Conservation (phyloP, 2,888 invertebrate genomes). For the Andrena fulva region DNA sequence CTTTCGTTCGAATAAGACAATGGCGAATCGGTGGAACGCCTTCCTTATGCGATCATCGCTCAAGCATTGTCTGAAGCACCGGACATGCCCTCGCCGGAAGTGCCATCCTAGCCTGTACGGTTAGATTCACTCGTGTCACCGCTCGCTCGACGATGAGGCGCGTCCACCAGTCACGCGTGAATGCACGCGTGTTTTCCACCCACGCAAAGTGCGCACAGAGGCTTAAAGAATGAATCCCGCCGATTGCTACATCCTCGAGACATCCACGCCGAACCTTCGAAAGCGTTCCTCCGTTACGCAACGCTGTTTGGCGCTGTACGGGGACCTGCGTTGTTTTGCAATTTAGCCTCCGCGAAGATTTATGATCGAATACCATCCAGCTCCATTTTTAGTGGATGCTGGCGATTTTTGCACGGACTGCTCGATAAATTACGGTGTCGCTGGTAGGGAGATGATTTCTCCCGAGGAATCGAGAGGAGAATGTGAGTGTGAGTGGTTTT, state of each 20-base stretch:
- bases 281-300: slow-evolving; percentile 10
- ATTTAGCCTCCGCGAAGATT: not conserved
- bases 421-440: no score
- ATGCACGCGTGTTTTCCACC: slow-evolving; percentile 57
- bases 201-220: slow-evolving; percentile 39
- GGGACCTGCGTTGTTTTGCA: not conserved
- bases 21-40: slow-evolving; percentile 52
- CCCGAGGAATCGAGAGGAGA: no score
- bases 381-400: not conserved
- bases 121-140: slow-evolving; percentile 50
- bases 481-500: no score
- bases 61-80: slow-evolving; percentile 70
- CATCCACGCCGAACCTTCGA: not conserved
- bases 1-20: not conserved
- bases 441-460: no score
- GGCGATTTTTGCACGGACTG: not conserved
- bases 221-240: slow-evolving; percentile 27
- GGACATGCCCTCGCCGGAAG: slow-evolving; percentile 80
- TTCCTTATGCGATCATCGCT: slow-evolving; percentile 57
- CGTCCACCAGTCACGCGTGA: slow-evolving; percentile 61
- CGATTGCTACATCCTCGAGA: slow-evolving; percentile 28
- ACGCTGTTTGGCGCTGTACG: not conserved
- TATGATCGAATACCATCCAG: not conserved
- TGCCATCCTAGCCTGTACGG: slow-evolving; percentile 71
- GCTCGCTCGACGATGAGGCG: slow-evolving; percentile 47